phyloP scores from a whole-genome alignment of 2,797 vertebrate genomes.

The Lepus oiostolus region DNA sequence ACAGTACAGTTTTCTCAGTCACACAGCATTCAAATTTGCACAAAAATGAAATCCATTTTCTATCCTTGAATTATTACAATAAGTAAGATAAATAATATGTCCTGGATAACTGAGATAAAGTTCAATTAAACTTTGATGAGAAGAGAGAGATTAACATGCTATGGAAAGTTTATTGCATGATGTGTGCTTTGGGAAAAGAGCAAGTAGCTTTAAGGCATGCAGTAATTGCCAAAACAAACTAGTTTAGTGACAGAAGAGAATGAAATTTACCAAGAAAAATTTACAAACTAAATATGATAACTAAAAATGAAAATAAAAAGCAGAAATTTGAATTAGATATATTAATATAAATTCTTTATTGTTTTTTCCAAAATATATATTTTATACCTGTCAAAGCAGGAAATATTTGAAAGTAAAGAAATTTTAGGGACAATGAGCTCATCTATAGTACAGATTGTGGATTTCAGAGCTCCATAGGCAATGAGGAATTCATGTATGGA shows the following conservation, averaged over 20 bases:
- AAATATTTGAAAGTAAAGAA: neutral
- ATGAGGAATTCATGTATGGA: neutral
- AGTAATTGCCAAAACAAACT: neutral
- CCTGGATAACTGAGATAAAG: neutral
- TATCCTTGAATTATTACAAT: neutral
- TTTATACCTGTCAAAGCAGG: neutral
- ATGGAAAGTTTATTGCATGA: neutral
- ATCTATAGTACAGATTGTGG: neutral
- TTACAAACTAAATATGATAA: neutral
- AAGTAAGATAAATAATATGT: neutral
- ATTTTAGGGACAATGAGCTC: neutral
- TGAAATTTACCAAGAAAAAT: neutral
- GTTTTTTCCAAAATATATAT: neutral
- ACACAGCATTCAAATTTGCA: neutral
- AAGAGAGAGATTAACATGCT: neutral
- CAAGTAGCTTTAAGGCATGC: neutral
- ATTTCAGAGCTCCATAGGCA: neutral
- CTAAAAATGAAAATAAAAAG: neutral
- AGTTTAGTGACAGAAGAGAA: neutral
- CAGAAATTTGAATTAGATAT: neutral
- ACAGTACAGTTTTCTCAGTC: neutral
- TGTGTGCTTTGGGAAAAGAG: neutral
- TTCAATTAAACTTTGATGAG: neutral
- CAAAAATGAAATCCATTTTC: conserved; percentile 18
- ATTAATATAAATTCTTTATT: conserved; percentile 3